Evolutionary conservation across 2,888 invertebrate genomes (phyloP).

Genomic region (Podabrus alpinus): DNA sequence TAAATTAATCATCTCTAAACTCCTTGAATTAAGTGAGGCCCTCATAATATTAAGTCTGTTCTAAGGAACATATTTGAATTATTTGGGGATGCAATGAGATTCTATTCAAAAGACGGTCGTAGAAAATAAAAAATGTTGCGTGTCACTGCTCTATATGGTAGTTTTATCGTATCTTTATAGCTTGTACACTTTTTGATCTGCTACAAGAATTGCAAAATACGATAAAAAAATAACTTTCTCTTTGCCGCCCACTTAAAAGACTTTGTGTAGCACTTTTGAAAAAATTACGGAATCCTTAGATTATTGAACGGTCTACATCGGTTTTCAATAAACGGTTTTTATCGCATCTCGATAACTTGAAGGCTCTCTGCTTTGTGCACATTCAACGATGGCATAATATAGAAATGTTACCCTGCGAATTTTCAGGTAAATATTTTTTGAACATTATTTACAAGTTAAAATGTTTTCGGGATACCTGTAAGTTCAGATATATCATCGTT

Average conservation of each 20-base stretch:
- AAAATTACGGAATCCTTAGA: not conserved
- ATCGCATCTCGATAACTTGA: not conserved
- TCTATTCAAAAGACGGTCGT: not conserved
- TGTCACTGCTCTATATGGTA: not conserved
- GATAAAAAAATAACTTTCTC: not conserved
- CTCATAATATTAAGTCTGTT: too few species aligned
- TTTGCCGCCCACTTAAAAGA: not conserved
- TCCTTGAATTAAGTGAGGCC: too few species aligned
- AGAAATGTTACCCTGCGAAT: not conserved
- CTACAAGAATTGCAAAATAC: not conserved
- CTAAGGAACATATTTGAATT: not conserved
- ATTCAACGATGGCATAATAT: not conserved
- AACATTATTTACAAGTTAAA: not conserved
- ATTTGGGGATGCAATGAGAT: not conserved
- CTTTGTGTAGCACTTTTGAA: not conserved
- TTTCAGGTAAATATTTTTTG: not conserved
- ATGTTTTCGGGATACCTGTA: not conserved
- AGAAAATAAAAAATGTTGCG: not conserved
- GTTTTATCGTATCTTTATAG: not conserved
- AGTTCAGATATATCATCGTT: not conserved
- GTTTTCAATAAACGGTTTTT: not conserved
- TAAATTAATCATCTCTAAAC: too few species aligned
- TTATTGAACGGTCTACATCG: not conserved
- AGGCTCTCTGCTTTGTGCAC: not conserved
- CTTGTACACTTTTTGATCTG: not conserved